phyloP scores from a whole-genome alignment of 2,888 invertebrate species.

The Heliconius charithonia region DNA sequence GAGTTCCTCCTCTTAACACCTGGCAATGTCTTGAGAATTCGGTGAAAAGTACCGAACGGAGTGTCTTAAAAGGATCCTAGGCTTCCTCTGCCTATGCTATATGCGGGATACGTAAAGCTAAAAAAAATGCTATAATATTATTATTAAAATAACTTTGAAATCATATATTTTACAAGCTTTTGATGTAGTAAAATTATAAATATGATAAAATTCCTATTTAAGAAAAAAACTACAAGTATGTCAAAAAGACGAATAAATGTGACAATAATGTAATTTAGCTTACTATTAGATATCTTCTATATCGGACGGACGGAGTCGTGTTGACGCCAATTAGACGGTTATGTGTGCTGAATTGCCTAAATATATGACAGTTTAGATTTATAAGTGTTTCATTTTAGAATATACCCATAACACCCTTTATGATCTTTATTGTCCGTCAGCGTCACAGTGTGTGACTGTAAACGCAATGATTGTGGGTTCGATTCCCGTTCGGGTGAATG shows the following conservation, averaged over 20 bases:
- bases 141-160: neutral
- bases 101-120: too few relatives aligned
- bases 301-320: constrained; percentile 45
- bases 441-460: too few relatives aligned
- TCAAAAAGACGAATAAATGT: constrained; percentile 46
- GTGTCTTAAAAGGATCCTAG: too few relatives aligned
- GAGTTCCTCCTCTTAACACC: too few relatives aligned
- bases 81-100: too few relatives aligned
- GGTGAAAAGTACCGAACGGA: too few relatives aligned
- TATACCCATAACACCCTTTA: neutral
- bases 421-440: neutral
- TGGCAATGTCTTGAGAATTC: too few relatives aligned
- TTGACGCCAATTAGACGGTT: constrained; percentile 53
- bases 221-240: constrained; percentile 8
- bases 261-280: constrained; percentile 54
- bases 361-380: constrained; percentile 50
- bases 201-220: constrained; percentile 35
- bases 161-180: neutral
- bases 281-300: constrained; percentile 53
- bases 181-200: neutral
- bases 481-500: too few relatives aligned
- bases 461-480: neutral
- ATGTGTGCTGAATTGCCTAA: constrained; percentile 75
- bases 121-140: neutral
- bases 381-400: constrained; percentile 35